A percentile compares a stretch with the other conserved stretches of the same genome.
These are phyloP conservation scores for Piliocolobus tephrosceles DNA, from an alignment of 2,113 vertebrate genomes.

Conservation along the genomic window DNA sequence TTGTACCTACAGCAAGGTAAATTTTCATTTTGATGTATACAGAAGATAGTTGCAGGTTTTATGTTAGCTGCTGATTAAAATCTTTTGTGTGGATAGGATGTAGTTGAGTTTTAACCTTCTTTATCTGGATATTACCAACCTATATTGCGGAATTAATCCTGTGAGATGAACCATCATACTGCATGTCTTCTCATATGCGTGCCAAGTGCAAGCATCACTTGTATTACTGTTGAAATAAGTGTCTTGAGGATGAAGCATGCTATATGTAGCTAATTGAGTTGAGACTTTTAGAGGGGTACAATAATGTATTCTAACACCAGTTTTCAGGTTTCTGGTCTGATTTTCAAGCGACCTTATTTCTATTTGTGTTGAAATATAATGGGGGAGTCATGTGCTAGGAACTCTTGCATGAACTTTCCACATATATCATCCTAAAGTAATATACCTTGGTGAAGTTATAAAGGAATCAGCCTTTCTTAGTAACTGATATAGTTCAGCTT, in stretches of 20 bases:
- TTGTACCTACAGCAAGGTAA: background rate
- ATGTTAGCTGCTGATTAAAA: background rate
- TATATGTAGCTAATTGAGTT: background rate
- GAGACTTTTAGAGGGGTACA: background rate
- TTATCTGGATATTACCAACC: background rate
- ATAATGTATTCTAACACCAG: background rate
- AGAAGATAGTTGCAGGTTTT: background rate
- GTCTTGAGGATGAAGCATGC: background rate
- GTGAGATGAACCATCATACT: background rate
- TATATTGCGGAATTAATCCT: background rate
- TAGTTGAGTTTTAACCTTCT: background rate
- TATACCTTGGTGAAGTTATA: background rate
- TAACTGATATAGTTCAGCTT: background rate
- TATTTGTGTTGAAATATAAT: background rate
- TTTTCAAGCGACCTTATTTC: background rate
- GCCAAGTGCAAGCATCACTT: background rate
- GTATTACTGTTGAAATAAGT: background rate
- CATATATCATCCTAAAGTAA: background rate
- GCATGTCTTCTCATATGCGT: background rate
- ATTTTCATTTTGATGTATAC: constrained; percentile 3
- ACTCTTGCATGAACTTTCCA: background rate
- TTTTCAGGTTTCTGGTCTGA: background rate
- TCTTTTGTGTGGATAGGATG: background rate
- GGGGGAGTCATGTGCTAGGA: background rate
- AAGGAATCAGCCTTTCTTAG: background rate